Evolutionary conservation across 2,888 invertebrate species (phyloP).

Genomic region (Cerceris ruficornis): DNA sequence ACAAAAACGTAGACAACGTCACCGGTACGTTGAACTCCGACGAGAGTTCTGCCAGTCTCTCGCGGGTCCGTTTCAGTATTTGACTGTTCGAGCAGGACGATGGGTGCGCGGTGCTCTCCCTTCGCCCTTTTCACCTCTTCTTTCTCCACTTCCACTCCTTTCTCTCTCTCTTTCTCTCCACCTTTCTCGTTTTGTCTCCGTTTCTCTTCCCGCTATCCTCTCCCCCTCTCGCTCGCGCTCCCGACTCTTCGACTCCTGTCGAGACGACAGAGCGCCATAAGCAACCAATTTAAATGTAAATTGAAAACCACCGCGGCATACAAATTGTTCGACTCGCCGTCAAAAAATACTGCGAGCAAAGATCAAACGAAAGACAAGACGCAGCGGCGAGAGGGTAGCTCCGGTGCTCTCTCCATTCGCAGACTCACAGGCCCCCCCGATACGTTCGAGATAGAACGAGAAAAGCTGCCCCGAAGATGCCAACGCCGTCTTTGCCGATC

Average conservation of each 20-base stretch:
- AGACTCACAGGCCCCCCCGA: slow-evolving; percentile 34
- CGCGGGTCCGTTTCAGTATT: slow-evolving; percentile 76
- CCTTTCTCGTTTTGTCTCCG: slow-evolving; percentile 3
- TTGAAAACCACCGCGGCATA: slow-evolving; percentile 82
- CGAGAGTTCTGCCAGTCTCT: slow-evolving; percentile 71
- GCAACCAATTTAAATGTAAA: slow-evolving; percentile 82
- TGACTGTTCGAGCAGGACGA: slow-evolving; percentile 75
- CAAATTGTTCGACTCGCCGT: slow-evolving; percentile 82
- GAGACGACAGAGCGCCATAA: slow-evolving; percentile 80
- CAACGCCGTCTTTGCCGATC: not conserved
- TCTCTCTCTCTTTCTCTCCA: slow-evolving; percentile 2
- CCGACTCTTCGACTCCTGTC: slow-evolving; percentile 78
- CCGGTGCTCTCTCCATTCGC: not conserved
- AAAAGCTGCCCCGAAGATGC: slow-evolving; percentile 31
- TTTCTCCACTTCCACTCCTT: not conserved
- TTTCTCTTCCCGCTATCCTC: not conserved
- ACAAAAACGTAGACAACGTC: slow-evolving; percentile 59
- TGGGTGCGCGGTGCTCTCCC: slow-evolving; percentile 26
- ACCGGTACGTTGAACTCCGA: slow-evolving; percentile 76
- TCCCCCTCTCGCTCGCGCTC: slow-evolving; percentile 36
- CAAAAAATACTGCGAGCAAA: slow-evolving; percentile 81
- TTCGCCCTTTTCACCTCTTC: slow-evolving; percentile 4
- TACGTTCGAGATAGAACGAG: slow-evolving; percentile 53
- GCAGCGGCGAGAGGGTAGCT: slow-evolving; percentile 67
- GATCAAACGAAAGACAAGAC: slow-evolving; percentile 80